Conservation (phyloP, 2,888 invertebrate genomes). For the Eristalis tenax region DNA sequence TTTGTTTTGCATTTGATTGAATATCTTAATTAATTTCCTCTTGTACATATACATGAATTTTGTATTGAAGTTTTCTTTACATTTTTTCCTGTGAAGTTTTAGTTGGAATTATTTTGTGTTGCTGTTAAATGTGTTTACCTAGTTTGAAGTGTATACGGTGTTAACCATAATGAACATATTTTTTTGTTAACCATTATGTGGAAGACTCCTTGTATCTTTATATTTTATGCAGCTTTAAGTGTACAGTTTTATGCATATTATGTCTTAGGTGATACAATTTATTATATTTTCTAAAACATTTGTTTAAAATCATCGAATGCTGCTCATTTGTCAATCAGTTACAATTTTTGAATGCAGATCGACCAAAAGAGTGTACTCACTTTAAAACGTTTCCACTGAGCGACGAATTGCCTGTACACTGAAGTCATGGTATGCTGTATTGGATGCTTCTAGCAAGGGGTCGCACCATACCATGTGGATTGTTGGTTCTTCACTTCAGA, state of each 20-base stretch:
- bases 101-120: constrained; percentile 51
- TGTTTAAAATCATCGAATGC: no score
- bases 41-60: constrained; percentile 66
- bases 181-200: constrained; percentile 20
- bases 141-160: constrained; percentile 27
- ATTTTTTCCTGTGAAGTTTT: constrained; percentile 34
- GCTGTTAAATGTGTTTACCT: constrained; percentile 60
- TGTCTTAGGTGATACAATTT: constrained; percentile 37
- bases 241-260: constrained; percentile 31
- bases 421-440: no score
- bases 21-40: constrained; percentile 58
- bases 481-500: no score
- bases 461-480: no score
- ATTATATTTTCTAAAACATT: neutral
- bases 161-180: constrained; percentile 20
- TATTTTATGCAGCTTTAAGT: constrained; percentile 57
- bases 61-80: constrained; percentile 49
- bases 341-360: no score
- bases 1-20: constrained; percentile 68
- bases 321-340: no score
- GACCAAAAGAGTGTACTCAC: no score
- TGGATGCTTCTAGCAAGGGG: no score
- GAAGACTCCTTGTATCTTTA: constrained; percentile 53
- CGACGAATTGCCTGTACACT: no score
- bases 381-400: no score